Evolutionary conservation across 2,888 invertebrate genomes (phyloP), one percentile per base, ranked within the genome.

Genomic region (Hypercompe scribonia): DNA sequence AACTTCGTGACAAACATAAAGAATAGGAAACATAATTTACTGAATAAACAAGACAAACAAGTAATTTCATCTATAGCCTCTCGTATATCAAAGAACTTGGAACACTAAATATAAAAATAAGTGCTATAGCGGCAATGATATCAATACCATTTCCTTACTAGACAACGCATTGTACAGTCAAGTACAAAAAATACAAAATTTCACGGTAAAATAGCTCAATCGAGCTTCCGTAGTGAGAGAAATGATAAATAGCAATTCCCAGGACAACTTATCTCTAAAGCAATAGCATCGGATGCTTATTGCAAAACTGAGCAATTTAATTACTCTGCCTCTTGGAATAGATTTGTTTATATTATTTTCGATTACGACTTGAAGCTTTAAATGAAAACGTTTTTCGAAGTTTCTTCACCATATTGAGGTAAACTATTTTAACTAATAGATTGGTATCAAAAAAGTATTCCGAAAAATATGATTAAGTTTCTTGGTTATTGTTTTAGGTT

Each of bases 211-310:
- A 87, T 86, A 77, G 81, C 81, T 84, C 82, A 81, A 84, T 86
- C 69, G 77, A 81, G 75, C 73, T 72, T 21, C 65, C n/a, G 71
- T 71, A 75, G 78, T 78, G 78, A 83, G 84, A 78, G 70, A 82
- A 78, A 76, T 63, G 79, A 86, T 87, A 85, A 87, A 88, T 84
- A 78, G 84, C 86, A 82, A 84, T 86, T 79, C 80, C 70, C 71
- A 72, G 77, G 69, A 84, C 83, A 84, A 88, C 89, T 83, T 88
- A 82, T 90, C 84, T 83, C 76, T 65, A 63, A 64, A 76, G 64
- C 76, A 67, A 85, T 83, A 71, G 74, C 73, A 76, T 76, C 77
- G 71, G 72, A 58, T 70, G 70, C 54, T 74, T 73, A 70, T 73
- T 78, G 70, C 63, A 71, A 72, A 75, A 73, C 68, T 68, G 71